Evolutionary conservation across 2,888 invertebrate genomes (phyloP), one percentile per base, ranked within the genome.

Genomic region (Macrophya alboannulata): DNA sequence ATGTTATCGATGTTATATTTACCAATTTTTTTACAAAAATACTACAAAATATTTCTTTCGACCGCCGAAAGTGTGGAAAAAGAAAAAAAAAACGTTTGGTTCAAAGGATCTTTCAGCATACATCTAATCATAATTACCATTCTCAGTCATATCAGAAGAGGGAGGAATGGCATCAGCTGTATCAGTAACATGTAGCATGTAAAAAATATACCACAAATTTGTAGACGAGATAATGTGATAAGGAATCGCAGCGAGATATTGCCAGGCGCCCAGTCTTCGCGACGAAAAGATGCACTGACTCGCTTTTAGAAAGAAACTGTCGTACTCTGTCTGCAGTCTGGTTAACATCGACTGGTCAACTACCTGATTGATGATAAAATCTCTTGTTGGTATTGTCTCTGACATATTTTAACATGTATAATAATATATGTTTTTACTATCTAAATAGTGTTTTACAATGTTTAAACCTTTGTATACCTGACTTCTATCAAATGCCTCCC

Each of bases 231-330:
- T 94, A 76, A 95, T 94, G 86, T 95, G 94, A 90, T 96, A 97
- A 0, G 97, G 97, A 88, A 97, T 94, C 31, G 96, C 96, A 17
- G 97, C 96, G 89, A 97, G 95, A 94, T 97, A 97, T 92, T 98
- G 97, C 97, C 97, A 97, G 2, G 97, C 96, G 10, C 97, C 97
- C 86, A 97, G 94, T 90, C 96, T 96, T 76, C 96, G 95, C 0
- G 97, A 96, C 2, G 95, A 95, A 90, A 97, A 96, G 85, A 97
- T 95, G 88, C 95, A 96, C 85, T 95, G 94, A 55, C 96, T 96
- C 0, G 97, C 96, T 84, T 96, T 95, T 51, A 96, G 92, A 86
- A 98, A 95, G 88, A 97, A 95, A 8, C 96, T 95, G 92, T 97
- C 97, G 90, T 96, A 96, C 92, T 97, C 97, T 9, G 96, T 94